phyloP scores from a whole-genome alignment of 2,888 invertebrate genomes.

The Didymodactylos carnosus region DNA sequence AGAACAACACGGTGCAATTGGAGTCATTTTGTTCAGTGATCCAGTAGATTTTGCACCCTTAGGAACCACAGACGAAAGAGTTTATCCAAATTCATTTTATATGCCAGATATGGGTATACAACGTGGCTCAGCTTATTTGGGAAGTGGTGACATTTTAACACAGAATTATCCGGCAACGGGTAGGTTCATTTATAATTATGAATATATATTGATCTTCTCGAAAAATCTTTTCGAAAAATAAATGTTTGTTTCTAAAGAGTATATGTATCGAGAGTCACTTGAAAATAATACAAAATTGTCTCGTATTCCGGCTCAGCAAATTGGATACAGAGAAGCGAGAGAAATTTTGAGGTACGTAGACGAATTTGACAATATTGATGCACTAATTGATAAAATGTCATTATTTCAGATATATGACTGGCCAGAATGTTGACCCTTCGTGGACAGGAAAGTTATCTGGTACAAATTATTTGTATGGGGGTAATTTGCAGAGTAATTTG shows the following conservation, averaged over 20 bases:
- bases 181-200: not conserved
- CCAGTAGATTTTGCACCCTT: constrained; percentile 25
- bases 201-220: not conserved
- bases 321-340: constrained; percentile 18
- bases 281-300: not conserved
- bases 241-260: not conserved
- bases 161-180: constrained; percentile 37
- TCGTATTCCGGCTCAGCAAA: constrained; percentile 19
- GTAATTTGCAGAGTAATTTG: too few relatives aligned
- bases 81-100: constrained; percentile 33
- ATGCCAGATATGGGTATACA: constrained; percentile 38
- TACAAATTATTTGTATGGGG: not conserved
- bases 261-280: not conserved
- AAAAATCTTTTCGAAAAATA: too few relatives aligned
- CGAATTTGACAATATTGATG: too few relatives aligned
- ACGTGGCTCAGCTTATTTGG: constrained; percentile 32
- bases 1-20: constrained; percentile 31
- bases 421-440: not conserved
- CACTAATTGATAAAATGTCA: too few relatives aligned
- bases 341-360: constrained; percentile 16
- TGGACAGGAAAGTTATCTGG: not conserved
- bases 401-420: not conserved
- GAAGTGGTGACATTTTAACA: constrained; percentile 38
- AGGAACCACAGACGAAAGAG: constrained; percentile 20
- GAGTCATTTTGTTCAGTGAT: constrained; percentile 35